phyloP scores from a whole-genome alignment of 2,113 vertebrate species.

The Arenaria interpres region DNA sequence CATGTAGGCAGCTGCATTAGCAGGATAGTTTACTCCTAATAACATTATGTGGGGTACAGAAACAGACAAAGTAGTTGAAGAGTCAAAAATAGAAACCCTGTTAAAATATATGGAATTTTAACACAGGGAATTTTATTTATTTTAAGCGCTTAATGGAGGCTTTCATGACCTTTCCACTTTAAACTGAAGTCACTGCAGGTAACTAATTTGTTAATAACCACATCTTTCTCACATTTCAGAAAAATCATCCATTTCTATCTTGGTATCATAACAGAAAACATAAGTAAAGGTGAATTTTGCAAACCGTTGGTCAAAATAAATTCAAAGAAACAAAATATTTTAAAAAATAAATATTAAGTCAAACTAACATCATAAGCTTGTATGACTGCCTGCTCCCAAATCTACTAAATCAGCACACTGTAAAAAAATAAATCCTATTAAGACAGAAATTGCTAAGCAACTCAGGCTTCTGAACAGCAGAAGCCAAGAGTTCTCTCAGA shows the following conservation, averaged over 20 bases:
- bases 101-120: neutral
- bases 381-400: neutral
- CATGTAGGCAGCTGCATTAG: neutral
- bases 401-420: neutral
- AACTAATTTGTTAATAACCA: neutral
- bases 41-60: neutral
- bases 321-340: neutral
- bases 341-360: neutral
- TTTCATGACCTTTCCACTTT: neutral
- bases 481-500: neutral
- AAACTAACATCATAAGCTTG: neutral
- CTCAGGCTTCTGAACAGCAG: neutral
- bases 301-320: neutral
- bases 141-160: neutral
- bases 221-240: neutral
- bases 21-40: neutral
- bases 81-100: neutral
- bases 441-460: neutral
- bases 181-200: neutral
- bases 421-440: neutral
- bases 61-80: neutral
- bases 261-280: accelerated
- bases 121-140: neutral
- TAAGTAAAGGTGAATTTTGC: neutral
- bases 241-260: neutral